Percentiles rank a stretch among this genome's conserved stretches.
phyloP scores from a whole-genome alignment of 2,113 vertebrate genomes.

The Pterocles gutturalis region DNA sequence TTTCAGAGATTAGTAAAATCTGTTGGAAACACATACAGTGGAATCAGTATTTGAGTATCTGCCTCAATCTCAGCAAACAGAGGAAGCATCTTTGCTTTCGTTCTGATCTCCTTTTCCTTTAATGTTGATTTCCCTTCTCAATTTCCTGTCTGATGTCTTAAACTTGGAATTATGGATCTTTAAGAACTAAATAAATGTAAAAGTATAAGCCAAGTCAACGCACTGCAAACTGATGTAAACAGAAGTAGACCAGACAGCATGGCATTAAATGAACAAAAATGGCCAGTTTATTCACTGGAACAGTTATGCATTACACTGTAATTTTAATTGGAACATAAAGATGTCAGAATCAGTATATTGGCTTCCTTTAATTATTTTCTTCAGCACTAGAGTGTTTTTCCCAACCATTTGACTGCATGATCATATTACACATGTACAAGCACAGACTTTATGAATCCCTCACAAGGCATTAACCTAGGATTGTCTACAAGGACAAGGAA shows the following conservation, averaged over 20 bases:
- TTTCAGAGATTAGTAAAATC: neutral
- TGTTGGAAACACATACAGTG: neutral
- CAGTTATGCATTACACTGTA: constrained; percentile 79
- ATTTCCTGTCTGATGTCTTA: neutral
- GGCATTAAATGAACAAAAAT: constrained; percentile 79
- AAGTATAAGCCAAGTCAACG: neutral
- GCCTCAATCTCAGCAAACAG: neutral
- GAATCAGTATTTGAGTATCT: neutral
- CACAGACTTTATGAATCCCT: constrained; percentile 68
- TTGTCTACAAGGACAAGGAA: constrained; percentile 71
- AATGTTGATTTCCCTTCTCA: neutral
- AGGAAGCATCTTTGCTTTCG: neutral
- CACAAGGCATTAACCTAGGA: constrained; percentile 69
- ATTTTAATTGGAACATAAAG: constrained; percentile 77
- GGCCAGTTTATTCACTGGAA: constrained; percentile 83
- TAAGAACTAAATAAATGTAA: neutral
- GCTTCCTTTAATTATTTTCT: constrained; percentile 73
- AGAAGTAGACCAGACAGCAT: constrained; percentile 56
- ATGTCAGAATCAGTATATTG: constrained; percentile 71
- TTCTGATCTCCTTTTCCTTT: neutral
- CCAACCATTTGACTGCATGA: constrained; percentile 68
- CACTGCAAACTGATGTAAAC: neutral
- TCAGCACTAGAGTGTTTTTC: constrained; percentile 74
- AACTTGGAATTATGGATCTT: neutral
- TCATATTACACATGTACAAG: constrained; percentile 72